A percentile compares a stretch with the other conserved stretches of the same genome.
phyloP scores from a whole-genome alignment of 2,797 vertebrate genomes.

The Phrynocephalus forsythii region DNA sequence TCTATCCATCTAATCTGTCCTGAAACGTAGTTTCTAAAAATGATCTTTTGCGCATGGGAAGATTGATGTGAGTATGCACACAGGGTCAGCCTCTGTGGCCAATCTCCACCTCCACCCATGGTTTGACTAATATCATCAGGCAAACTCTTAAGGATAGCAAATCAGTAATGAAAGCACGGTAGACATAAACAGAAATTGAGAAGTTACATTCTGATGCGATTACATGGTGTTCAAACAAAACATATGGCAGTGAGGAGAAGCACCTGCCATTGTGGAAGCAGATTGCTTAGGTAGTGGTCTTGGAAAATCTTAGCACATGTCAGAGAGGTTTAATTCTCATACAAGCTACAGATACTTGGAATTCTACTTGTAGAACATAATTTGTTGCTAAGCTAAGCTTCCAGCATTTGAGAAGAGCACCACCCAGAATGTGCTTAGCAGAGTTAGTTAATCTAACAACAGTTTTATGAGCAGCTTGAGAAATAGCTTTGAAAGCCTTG shows the following conservation, averaged over 20 bases:
- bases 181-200: constrained; percentile 11
- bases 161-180: background rate
- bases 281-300: background rate
- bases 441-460: background rate
- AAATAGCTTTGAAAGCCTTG: constrained; percentile 20
- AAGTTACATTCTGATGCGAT: background rate
- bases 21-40: background rate
- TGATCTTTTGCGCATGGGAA: background rate
- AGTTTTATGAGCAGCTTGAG: constrained; percentile 10
- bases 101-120: background rate
- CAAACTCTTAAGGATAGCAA: background rate
- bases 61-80: background rate
- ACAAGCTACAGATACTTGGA: background rate
- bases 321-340: background rate
- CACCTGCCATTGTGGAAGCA: background rate
- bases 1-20: background rate
- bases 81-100: background rate
- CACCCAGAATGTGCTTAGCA: constrained; percentile 6
- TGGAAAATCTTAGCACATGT: background rate
- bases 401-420: background rate
- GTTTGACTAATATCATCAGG: background rate
- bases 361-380: background rate
- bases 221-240: constrained; percentile 7
- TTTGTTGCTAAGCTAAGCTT: constrained; percentile 17
- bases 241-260: background rate